Conservation (phyloP, 2,888 invertebrate genomes). For the Trichopria drosophilae region DNA sequence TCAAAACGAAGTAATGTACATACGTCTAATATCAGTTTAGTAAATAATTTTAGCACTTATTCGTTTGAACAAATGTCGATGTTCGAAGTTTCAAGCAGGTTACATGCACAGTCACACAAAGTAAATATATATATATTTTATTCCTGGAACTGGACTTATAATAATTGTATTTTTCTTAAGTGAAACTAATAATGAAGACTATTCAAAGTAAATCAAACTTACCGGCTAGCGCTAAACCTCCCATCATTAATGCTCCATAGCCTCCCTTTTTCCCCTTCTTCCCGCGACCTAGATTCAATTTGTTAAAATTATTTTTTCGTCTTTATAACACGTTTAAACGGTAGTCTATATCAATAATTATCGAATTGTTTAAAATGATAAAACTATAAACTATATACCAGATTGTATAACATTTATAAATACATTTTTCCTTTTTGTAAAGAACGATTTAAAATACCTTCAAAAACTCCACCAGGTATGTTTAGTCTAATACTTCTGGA, state of each 20-base stretch:
- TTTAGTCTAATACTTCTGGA: constrained; percentile 54
- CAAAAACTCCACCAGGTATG: constrained; percentile 54
- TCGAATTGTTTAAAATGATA: background rate
- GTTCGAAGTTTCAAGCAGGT: too few species aligned
- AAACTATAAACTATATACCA: constrained; percentile 1
- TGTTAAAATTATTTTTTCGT: constrained; percentile 4
- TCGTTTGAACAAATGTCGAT: too few species aligned
- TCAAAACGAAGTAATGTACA: too few species aligned
- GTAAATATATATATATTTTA: too few species aligned
- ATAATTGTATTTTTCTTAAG: too few species aligned
- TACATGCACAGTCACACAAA: too few species aligned
- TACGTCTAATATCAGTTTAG: too few species aligned
- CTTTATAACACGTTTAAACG: too few species aligned
- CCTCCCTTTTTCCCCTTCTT: constrained; percentile 59
- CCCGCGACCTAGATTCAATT: constrained; percentile 58
- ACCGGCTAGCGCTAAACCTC: constrained; percentile 65
- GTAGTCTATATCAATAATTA: background rate
- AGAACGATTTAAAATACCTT: constrained; percentile 45
- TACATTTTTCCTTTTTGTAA: background rate
- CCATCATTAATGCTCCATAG: constrained; percentile 64
- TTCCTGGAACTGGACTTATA: too few species aligned
- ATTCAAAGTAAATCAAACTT: too few species aligned
- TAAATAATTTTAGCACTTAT: too few species aligned
- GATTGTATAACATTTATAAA: background rate
- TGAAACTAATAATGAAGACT: too few species aligned